Evolutionary conservation across 2,113 vertebrate genomes (phyloP).

Genomic region (Ahaetulla prasina): DNA sequence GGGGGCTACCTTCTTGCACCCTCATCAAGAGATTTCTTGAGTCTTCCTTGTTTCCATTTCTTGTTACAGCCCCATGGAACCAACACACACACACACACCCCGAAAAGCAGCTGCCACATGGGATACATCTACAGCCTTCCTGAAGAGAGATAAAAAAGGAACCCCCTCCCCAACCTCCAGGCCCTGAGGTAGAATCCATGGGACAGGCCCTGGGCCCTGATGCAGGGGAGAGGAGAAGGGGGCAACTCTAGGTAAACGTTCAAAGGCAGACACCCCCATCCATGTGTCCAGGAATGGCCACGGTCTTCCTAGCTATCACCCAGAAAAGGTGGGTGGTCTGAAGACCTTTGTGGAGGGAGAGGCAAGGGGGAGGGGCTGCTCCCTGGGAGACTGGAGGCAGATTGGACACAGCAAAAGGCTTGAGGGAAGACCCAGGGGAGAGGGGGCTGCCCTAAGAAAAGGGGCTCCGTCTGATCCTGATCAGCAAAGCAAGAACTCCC

Average conservation of each 20-base stretch:
- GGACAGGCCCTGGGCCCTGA: background rate
- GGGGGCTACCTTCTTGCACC: background rate
- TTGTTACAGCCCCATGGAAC: background rate
- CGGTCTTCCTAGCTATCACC: background rate
- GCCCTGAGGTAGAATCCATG: background rate
- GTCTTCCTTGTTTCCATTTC: background rate
- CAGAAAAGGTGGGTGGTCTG: background rate
- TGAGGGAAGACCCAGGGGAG: background rate
- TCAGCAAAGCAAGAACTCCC: background rate
- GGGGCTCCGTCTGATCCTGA: background rate
- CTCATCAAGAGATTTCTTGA: background rate
- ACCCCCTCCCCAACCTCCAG: background rate
- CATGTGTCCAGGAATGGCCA: background rate
- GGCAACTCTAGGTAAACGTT: background rate
- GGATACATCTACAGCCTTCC: background rate
- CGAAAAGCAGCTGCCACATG: background rate
- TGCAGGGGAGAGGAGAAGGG: background rate
- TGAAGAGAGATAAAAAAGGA: background rate
- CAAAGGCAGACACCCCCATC: background rate
- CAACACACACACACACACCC: accelerated
- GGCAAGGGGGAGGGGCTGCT: too few relatives aligned
- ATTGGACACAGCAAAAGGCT: background rate
- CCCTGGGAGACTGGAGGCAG: too few relatives aligned
- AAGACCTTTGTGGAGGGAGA: background rate
- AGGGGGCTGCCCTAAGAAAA: background rate